Evolutionary conservation across 2,888 invertebrate species (phyloP), one percentile per base, ranked within the genome.

Genomic region (Neoascia interrupta): DNA sequence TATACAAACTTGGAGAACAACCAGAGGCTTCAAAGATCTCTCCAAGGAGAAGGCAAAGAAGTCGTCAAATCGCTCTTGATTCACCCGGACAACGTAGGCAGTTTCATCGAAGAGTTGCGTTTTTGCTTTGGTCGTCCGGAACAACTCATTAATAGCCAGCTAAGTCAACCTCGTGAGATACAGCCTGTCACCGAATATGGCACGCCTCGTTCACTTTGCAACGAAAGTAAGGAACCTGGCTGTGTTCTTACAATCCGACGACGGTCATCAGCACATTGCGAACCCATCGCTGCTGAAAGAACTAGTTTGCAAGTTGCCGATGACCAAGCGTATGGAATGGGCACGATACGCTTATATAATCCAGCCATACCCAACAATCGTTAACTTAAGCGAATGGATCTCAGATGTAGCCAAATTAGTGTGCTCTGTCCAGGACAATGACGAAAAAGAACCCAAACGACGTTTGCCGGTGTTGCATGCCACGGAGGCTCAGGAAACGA

Each of bases 81-180:
- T 11, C 63, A 73, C 28, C 81, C 70, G 13, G 45, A 73, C 11
- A 28, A 53, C 3, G 43, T 56, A 15, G 60, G 15, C 16, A 45
- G 34, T n/a, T 49, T 74, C 2, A 15, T 81, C 3, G 53, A 56
- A 1, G 49, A 72, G 26, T 18, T 69, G 1, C 23, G 49, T 5
- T 79, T 82, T 31, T 51, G 75, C 2, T 70, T 76, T 47, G 73
- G 82, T 2, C 49, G 81, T 1, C 72, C 75, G 3, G 81, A 82
- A 15, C 58, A 66, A 8, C 56, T 82, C 1, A 73, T 81, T 1
- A 26, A 68, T 8, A 76, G 74, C 23, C 81, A 81, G 39, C 13
- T 79, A 19, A 68, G 15, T 10, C 45, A 76, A 51, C 39, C 63
- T 10, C 60, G 31, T 16, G 63, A 81, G 15, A 11, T 81, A 10